phyloP scores from a whole-genome alignment of 2,888 invertebrate genomes.

The Phyto melanocephala region DNA sequence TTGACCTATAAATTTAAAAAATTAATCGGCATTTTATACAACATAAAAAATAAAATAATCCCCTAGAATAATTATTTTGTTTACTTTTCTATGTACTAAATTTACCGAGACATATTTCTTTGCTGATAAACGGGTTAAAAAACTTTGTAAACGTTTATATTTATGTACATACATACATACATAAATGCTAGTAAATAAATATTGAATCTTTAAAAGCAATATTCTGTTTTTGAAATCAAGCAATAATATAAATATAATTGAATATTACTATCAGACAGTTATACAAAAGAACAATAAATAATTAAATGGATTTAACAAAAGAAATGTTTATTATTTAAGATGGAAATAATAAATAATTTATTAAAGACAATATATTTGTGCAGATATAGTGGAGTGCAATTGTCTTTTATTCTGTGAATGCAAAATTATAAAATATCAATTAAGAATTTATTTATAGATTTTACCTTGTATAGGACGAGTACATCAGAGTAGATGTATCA shows the following conservation, averaged over 20 bases:
- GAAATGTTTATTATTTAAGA: not conserved
- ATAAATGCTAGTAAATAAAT: not conserved
- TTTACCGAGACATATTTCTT: too few relatives aligned
- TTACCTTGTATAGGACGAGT: too few relatives aligned
- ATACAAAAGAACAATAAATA: slow-evolving; percentile 1
- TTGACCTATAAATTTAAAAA: too few relatives aligned
- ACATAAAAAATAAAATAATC: too few relatives aligned
- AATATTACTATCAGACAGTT: not conserved
- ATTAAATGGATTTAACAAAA: not conserved
- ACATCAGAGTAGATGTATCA: too few relatives aligned
- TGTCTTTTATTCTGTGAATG: not conserved
- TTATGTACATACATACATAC: too few relatives aligned
- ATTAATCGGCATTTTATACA: too few relatives aligned
- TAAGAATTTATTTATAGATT: too few relatives aligned
- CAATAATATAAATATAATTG: slow-evolving; percentile 22
- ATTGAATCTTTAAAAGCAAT: not conserved
- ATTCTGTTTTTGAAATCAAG: slow-evolving; percentile 25
- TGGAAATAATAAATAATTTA: slow-evolving; percentile 5
- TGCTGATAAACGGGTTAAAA: slow-evolving; percentile 14
- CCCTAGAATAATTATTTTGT: too few relatives aligned
- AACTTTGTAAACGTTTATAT: not conserved
- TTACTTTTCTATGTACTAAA: too few relatives aligned
- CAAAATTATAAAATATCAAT: too few relatives aligned
- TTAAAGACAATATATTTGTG: slow-evolving; percentile 1
- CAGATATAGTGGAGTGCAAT: not conserved